Evolutionary conservation across 2,888 invertebrate genomes (phyloP), one percentile per base, ranked within the genome.

Genomic region (Reticulitermes lucifugus): DNA sequence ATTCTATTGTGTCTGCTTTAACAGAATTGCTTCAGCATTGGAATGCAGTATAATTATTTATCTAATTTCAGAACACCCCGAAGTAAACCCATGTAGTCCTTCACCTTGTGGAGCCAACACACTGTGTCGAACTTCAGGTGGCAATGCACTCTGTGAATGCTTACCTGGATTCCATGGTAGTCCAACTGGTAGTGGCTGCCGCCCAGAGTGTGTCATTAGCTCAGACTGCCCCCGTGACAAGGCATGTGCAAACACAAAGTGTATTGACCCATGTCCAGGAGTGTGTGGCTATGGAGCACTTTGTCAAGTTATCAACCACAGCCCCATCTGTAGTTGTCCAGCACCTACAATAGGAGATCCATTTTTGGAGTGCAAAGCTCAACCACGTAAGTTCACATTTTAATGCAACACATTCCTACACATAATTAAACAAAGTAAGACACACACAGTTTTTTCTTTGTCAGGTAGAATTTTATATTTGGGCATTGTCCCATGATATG

Each of bases 321-420:
- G 95, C 89, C 96, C 98, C 0, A 95, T 97, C 82, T 98, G 98
- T 89, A 95, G 94, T 88, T 98, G 98, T 89, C 94, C 95, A 14
- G 85, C 91, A 86, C 93, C 93, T 84, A 93, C 93, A 89, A 93
- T 94, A n/a, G 97, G 97, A 29, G 95, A 97, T 93, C 96, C 97
- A 79, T 96, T 97, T 89, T 92, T 93, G 14, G 93, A 93, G 89
- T 96, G 96, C 89, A 90, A 90, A 87, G 92, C 89, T n/a, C 89
- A 89, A 85, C 89, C 90, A 88, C 89, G 91, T 91, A 88, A 89
- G 89, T 88, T 25, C 25, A 65, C 65, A 65, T 65, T 65, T 55
- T 55, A 86, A 86, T 43, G 84, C 18, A 55, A 55, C 55, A 55
- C 55, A 55, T 55, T 18, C 14, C 14, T 18, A 55, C 14, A 18